Base-by-base conservation (phyloP, 2,888 invertebrate genomes). In the Hylaea fasciaria region DNA sequence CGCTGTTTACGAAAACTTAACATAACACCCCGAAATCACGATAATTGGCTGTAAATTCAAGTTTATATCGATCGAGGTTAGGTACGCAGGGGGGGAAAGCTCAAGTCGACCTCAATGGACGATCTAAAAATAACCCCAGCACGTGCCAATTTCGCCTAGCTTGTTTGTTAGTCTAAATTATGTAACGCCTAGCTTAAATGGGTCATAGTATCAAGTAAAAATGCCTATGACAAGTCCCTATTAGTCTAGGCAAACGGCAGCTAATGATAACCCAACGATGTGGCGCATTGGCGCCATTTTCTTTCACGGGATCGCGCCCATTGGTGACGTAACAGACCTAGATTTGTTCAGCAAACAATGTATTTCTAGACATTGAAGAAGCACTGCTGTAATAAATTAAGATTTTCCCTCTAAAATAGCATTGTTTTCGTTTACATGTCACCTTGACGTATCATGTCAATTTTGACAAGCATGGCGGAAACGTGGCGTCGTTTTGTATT, bases 371-470 rank as follows among this genome's bases (percentile, higher is more conserved):
- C 49, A 16, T 12, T 71, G 74, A 41, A 56, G 47, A 57, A 60
- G 43, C 35, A 51, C 65, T 71, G 71, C 65, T 57, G 64, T 65
- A 75, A 75, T 63, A 32, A 32, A 7, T 53, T 62, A 65, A 56
- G 67, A 73, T 78, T 83, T 85, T 73, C 69, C 57, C 68, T 67
- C 62, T 72, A 77, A 79, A 84, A 82, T 80, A 76, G 79, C 76
- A 70, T 89, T 92, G 91, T 90, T 91, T 91, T 91, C 81, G 74
- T 89, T 78, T 82, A 82, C 75, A 89, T 92, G 93, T 93, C 93
- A 93, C 87, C 89, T 91, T 93, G 93, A 93, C 93, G 82, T 89
- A 87, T 86, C 73, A 82, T 76, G 93, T 93, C 93, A 93, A 85
- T 83, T 62, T 82, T 93, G 93, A 92, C 93, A 92, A 86, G 87